Conservation (phyloP, 2,113 vertebrate species). For the Pomatorhinus ruficollis region DNA sequence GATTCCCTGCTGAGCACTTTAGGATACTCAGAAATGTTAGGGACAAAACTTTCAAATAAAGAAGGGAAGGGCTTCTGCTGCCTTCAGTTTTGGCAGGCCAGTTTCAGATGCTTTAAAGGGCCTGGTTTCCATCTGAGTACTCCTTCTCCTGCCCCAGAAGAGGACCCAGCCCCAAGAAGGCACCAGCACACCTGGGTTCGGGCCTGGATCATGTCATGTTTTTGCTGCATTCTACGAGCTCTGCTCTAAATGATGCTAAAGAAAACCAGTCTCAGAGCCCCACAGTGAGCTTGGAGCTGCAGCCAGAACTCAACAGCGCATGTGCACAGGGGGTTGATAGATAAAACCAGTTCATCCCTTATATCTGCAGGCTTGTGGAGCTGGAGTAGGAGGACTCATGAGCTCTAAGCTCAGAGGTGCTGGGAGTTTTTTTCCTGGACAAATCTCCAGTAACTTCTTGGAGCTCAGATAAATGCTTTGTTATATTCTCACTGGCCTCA, state of each 20-base stretch:
- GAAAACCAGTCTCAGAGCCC: neutral
- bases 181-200: accelerated
- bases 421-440: neutral
- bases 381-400: neutral
- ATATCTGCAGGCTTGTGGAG: neutral
- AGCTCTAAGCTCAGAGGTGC: neutral
- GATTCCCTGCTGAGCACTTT: neutral
- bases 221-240: neutral
- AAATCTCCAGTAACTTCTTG: neutral
- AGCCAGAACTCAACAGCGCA: neutral
- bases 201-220: neutral
- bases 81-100: neutral
- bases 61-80: neutral
- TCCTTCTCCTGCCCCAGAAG: neutral
- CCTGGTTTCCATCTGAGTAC: neutral
- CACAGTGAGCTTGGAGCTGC: neutral
- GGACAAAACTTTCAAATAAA: neutral
- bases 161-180: neutral
- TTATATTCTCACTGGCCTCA: neutral
- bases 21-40: neutral
- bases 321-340: neutral
- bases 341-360: neutral
- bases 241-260: neutral
- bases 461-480: neutral
- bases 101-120: neutral